Evolutionary conservation across 2,113 vertebrate genomes (phyloP), one percentile per base, ranked within the genome.

Genomic region (Microtus oregoni): DNA sequence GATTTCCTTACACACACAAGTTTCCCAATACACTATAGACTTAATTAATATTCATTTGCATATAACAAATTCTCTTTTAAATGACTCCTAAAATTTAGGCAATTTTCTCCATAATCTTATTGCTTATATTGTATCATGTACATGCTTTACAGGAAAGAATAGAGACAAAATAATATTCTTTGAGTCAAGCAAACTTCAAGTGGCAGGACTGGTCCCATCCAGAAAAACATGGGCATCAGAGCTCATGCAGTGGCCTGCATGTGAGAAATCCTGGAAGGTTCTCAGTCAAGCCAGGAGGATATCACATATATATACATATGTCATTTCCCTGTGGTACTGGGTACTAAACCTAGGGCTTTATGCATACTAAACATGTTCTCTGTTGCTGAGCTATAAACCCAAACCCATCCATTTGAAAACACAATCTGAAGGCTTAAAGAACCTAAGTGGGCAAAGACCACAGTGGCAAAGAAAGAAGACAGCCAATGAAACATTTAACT

Each of bases 1-100:
- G 22, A 50, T 26, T 10, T 41, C 50, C 0, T 24, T 0, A 5
- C 1, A 1, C 19, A 63, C 1, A 55, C 0, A 28, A 9, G 13
- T 35, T 79, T 90, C 4, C 14, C 2, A 32, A 24, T n/a, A 10
- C 32, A 12, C 28, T 30, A 2, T 1, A 17, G 5, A 38, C 6
- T 17, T 13, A 28, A 17, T 0, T 13, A 28, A 17, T 0, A 2
- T 13, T 26, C 30, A 65, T 5, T 65, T 65, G 8, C 1, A 2
- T 1, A 0, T 0, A 0, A 44, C 14, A 5, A 30, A 3, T 1
- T 52, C 14, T 19, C 5, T n/a, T 86, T 32, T 22, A 28, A 67
- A 15, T 19, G 6, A n/a, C 24, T 75, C 10, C 2, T 2, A 1
- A 20, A 35, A 47, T 11, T 7, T 35, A 30, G 6, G 52, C 91